These are phyloP conservation scores for Melanogrammus aeglefinus DNA, from an alignment of 2,797 vertebrate species.

Conservation along the genomic window DNA sequence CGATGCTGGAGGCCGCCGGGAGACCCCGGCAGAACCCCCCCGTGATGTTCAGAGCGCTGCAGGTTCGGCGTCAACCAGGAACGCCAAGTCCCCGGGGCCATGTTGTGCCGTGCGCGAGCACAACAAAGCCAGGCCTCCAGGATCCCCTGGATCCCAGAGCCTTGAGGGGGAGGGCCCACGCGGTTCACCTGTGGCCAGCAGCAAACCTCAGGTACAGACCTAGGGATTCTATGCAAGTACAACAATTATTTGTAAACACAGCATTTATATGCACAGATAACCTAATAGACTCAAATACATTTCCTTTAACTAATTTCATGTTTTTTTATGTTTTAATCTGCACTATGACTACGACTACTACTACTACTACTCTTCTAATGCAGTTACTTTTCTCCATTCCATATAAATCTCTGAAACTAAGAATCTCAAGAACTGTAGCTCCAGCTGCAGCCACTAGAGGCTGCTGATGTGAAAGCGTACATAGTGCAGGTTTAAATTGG, in stretches of 20 bases:
- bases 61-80: slow-evolving; percentile 18
- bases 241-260: background rate
- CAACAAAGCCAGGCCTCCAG: background rate
- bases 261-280: background rate
- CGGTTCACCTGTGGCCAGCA: background rate
- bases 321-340: background rate
- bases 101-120: slow-evolving; percentile 19
- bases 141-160: slow-evolving; percentile 26
- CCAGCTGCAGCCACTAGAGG: background rate
- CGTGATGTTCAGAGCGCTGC: slow-evolving; percentile 7
- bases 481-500: background rate
- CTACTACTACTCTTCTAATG: no score
- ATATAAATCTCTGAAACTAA: background rate
- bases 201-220: background rate
- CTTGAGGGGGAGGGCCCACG: slow-evolving; percentile 15
- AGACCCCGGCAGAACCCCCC: background rate
- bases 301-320: no score
- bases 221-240: background rate
- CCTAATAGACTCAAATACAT: background rate
- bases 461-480: background rate
- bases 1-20: background rate
- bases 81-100: slow-evolving; percentile 30
- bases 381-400: background rate
- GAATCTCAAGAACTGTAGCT: background rate
- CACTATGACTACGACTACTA: no score